Conservation (phyloP, 2,113 vertebrate genomes). For the Labeo rohita region DNA sequence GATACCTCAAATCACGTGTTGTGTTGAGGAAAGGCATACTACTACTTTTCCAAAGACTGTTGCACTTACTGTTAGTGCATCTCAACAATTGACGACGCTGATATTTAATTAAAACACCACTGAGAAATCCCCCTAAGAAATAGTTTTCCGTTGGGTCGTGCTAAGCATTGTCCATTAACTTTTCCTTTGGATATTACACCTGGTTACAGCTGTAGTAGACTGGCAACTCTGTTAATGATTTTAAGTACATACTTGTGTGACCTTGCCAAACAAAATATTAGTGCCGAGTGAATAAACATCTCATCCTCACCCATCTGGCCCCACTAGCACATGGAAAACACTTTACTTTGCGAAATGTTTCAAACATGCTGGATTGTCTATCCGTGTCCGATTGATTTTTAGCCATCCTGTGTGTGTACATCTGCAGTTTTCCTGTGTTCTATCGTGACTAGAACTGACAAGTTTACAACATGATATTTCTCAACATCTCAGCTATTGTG, state of each 20-base stretch:
- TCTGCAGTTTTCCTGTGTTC: slow-evolving; percentile 12
- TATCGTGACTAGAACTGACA: neutral
- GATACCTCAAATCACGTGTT: neutral
- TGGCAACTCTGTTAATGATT: slow-evolving; percentile 38
- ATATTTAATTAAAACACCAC: neutral
- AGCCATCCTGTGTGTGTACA: neutral
- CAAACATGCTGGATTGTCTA: slow-evolving; percentile 7
- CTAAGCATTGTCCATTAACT: slow-evolving; percentile 28
- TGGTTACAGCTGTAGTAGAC: slow-evolving; percentile 32
- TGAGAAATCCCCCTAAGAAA: neutral
- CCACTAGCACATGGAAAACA: slow-evolving; percentile 14
- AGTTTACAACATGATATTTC: slow-evolving; percentile 22
- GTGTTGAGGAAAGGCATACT: neutral
- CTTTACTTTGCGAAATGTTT: slow-evolving; percentile 1
- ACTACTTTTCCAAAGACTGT: neutral
- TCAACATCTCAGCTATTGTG: neutral
- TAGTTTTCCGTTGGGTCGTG: neutral
- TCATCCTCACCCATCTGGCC: slow-evolving; percentile 21
- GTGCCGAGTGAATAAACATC: slow-evolving; percentile 24
- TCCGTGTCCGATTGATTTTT: slow-evolving; percentile 25
- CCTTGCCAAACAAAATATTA: slow-evolving; percentile 41
- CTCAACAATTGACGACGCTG: neutral
- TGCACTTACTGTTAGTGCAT: neutral
- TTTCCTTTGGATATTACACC: slow-evolving; percentile 21
- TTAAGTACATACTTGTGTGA: slow-evolving; percentile 21